Base-by-base conservation (phyloP, 2,113 vertebrate genomes). In the Notiomystis cincta region DNA sequence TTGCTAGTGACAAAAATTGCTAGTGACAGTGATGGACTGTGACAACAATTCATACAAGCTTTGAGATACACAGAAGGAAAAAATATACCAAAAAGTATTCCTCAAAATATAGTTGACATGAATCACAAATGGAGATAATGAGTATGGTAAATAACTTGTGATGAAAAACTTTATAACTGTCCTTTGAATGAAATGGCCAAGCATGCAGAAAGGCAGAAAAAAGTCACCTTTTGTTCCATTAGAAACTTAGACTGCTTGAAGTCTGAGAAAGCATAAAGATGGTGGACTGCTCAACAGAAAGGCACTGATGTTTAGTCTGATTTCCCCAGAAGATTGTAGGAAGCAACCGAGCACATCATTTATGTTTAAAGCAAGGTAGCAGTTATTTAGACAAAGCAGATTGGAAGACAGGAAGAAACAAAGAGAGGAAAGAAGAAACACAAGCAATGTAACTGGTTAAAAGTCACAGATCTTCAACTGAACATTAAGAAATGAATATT, bases 191-290 rank as follows among this genome's bases (percentile, higher is more conserved):
- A 93, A 93, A 96, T 80, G 89, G 90, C 95, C 96, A 94, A 95
- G 90, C 97, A 97, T 97, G 97, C 95, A 97, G 95, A 97, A 97
- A 97, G 97, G 98, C 95, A 98, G 97, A 98, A 98, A 98, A 98
- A 98, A 98, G 95, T 99, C 99, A 99, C 99, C 99, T 99, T 98
- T 97, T 98, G 96, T 97, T 97, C 98, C 98, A 93, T 98, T 98
- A 99, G 98, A 99, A 99, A 99, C 98, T 99, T 97, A 99, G 98
- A 99, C 98, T 98, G 98, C 98, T 99, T 98, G 99, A 98, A 98
- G 99, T 99, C 98, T 99, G 99, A 97, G 99, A 99, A 97, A 99
- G 99, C 99, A 99, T 99, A 99, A 99, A 99, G 98, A 99, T 99
- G 99, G 99, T 99, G 97, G 99, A 99, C 98, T 99, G 99, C 98